phyloP scores from a whole-genome alignment of 2,888 invertebrate species.

The Polydesmus complanatus region DNA sequence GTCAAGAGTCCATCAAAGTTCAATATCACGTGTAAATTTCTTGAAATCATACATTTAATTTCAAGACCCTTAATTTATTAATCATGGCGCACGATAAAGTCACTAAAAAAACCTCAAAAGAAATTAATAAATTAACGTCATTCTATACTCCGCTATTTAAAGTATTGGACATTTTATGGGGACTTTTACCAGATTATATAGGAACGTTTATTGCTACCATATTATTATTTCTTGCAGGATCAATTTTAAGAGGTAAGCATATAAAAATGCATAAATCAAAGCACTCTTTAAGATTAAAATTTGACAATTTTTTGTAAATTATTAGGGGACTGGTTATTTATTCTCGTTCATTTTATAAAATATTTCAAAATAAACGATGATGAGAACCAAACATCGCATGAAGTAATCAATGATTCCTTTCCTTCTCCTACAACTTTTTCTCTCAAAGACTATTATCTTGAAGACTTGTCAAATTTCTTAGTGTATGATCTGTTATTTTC shows the following conservation, averaged over 20 bases:
- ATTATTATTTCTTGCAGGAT: slow-evolving; percentile 47
- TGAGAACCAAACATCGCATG: neutral
- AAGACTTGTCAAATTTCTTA: slow-evolving; percentile 7
- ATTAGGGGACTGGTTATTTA: slow-evolving; percentile 55
- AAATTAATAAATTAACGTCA: neutral
- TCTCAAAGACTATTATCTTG: neutral
- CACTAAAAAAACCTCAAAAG: neutral
- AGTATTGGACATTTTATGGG: slow-evolving; percentile 13
- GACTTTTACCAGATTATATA: slow-evolving; percentile 39
- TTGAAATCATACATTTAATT: too few relatives aligned
- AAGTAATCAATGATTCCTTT: neutral
- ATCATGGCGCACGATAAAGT: too few relatives aligned
- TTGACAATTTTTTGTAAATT: slow-evolving; percentile 9
- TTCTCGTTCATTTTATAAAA: slow-evolving; percentile 46
- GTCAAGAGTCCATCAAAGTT: too few relatives aligned
- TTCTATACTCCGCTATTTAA: neutral
- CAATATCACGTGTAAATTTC: too few relatives aligned
- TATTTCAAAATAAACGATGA: slow-evolving; percentile 27
- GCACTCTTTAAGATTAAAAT: neutral
- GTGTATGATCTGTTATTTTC: slow-evolving; percentile 36
- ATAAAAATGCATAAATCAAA: too few relatives aligned
- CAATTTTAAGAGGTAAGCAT: slow-evolving; percentile 24
- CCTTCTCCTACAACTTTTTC: neutral
- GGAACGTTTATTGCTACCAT: slow-evolving; percentile 44
- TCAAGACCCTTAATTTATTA: too few relatives aligned